phyloP scores from a whole-genome alignment of 2,888 invertebrate genomes.

The Dyspetes luteomarginatus region DNA sequence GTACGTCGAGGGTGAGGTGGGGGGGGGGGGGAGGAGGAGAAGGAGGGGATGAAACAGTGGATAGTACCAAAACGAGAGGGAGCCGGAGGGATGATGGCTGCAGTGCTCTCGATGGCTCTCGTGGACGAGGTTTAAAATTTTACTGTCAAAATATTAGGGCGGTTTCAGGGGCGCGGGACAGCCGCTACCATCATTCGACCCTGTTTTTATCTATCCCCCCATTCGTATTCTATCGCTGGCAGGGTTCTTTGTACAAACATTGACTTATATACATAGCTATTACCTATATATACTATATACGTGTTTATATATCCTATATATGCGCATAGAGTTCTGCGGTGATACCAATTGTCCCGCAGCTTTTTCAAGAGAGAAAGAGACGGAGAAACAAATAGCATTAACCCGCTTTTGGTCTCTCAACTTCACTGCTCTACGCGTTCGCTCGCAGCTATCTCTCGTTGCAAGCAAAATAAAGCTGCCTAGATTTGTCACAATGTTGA shows the following conservation, averaged over 20 bases:
- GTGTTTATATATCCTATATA: constrained; percentile 2
- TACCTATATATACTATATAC: neutral
- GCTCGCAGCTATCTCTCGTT: constrained; percentile 26
- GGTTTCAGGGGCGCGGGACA: constrained; percentile 52
- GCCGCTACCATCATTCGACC: constrained; percentile 37
- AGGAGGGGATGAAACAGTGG: constrained; percentile 45
- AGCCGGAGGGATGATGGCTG: constrained; percentile 30
- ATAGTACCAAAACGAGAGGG: neutral
- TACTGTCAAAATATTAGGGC: constrained; percentile 67
- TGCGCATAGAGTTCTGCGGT: constrained; percentile 30
- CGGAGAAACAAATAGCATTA: constrained; percentile 72
- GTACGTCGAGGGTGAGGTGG: neutral
- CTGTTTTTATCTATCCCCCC: constrained; percentile 60
- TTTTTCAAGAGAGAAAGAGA: constrained; percentile 52
- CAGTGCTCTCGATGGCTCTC: constrained; percentile 14
- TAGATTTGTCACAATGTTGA: constrained; percentile 70
- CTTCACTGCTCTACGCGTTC: constrained; percentile 45
- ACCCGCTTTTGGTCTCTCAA: constrained; percentile 61
- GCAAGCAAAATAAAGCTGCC: constrained; percentile 69
- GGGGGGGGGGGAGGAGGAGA: neutral
- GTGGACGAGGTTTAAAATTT: constrained; percentile 57
- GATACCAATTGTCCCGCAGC: constrained; percentile 50
- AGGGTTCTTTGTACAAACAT: constrained; percentile 56
- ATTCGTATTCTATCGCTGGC: constrained; percentile 41
- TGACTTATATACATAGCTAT: neutral